Conservation (phyloP, 2,888 invertebrate genomes). For the Sminthurides aquaticus region DNA sequence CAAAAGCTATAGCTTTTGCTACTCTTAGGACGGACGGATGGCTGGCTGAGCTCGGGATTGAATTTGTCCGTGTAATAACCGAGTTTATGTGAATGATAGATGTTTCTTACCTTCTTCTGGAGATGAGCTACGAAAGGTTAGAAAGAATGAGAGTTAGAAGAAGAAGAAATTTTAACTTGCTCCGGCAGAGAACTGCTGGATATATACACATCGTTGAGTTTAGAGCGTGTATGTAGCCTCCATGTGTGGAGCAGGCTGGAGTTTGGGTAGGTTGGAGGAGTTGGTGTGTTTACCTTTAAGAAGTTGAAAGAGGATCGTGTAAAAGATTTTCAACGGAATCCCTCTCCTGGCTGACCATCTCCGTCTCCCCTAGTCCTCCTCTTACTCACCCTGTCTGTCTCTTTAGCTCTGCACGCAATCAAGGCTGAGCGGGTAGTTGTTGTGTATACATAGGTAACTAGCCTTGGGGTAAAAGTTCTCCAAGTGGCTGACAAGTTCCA, state of each 20-base stretch:
- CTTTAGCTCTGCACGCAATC: conserved; percentile 6
- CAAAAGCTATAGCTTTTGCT: too few species aligned
- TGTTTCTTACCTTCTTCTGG: neutral
- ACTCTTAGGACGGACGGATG: too few species aligned
- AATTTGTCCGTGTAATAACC: neutral
- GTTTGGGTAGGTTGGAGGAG: neutral
- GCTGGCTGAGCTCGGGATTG: neutral
- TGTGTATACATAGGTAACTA: conserved; percentile 22
- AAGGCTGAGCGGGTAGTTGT: neutral
- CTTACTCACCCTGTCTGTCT: too few species aligned
- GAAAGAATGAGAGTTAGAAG: too few species aligned
- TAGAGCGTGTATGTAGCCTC: too few species aligned
- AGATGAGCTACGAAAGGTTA: too few species aligned
- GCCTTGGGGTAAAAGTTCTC: conserved; percentile 32
- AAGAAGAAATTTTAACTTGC: too few species aligned
- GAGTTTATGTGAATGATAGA: neutral
- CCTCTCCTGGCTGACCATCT: too few species aligned
- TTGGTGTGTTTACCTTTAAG: neutral
- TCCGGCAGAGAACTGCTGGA: too few species aligned
- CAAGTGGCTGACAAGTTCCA: conserved; percentile 43
- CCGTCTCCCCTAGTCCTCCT: too few species aligned
- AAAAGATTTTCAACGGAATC: neutral
- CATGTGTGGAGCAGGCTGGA: too few species aligned
- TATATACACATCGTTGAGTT: too few species aligned
- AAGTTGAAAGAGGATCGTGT: neutral